phyloP scores from a whole-genome alignment of 2,797 vertebrate genomes.

The Syngnathus rostellatus region DNA sequence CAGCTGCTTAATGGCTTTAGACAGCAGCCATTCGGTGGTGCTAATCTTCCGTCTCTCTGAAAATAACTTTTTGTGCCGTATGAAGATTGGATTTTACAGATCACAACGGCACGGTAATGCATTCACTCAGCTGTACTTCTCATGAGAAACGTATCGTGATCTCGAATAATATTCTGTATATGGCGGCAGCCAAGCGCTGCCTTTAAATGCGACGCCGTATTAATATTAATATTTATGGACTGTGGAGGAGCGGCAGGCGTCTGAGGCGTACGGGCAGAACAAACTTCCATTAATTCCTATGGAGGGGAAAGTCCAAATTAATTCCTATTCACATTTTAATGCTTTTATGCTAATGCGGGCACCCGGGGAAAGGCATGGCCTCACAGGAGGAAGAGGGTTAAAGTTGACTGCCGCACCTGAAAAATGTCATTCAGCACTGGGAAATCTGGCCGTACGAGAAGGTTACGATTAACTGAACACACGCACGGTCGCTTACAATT shows the following conservation, averaged over 20 bases:
- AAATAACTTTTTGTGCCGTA: constrained; percentile 76
- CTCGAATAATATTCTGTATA: constrained; percentile 84
- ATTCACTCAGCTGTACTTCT: constrained; percentile 78
- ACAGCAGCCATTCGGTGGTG: constrained; percentile 71
- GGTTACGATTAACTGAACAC: constrained; percentile 28
- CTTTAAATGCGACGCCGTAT: constrained; percentile 77
- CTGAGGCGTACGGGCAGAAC: constrained; percentile 70
- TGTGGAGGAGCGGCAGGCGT: constrained; percentile 66
- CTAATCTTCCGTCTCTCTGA: constrained; percentile 72
- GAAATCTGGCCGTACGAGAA: constrained; percentile 35
- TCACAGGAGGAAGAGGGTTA: constrained; percentile 66
- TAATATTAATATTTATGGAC: constrained; percentile 86
- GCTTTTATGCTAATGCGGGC: constrained; percentile 74
- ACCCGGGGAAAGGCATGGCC: constrained; percentile 56
- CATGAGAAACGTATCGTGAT: constrained; percentile 78
- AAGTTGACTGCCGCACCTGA: constrained; percentile 67
- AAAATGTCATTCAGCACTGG: constrained; percentile 46
- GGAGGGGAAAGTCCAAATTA: constrained; percentile 80
- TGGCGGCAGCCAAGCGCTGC: constrained; percentile 75
- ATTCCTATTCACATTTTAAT: constrained; percentile 81
- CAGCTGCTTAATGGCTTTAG: constrained; percentile 70
- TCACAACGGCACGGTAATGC: constrained; percentile 75
- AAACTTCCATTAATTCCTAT: constrained; percentile 82
- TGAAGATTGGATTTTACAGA: constrained; percentile 84
- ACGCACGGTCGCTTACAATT: constrained; percentile 10